Conservation (phyloP, 2,113 vertebrate species). For the Desmodus rotundus region DNA sequence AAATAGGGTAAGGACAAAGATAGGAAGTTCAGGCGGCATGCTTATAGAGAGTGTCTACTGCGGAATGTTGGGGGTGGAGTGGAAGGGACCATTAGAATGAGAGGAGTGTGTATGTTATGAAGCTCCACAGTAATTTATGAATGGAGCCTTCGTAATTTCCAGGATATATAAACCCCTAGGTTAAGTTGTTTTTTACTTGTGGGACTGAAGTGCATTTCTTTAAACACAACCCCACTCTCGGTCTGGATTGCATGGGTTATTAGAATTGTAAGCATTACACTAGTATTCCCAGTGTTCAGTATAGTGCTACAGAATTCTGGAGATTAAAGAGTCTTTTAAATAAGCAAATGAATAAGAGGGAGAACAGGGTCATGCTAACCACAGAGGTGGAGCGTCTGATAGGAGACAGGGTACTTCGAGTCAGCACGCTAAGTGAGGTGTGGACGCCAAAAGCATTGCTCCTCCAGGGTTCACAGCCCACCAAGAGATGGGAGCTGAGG, state of each 20-base stretch:
- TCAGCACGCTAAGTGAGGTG: neutral
- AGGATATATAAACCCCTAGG: neutral
- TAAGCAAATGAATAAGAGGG: neutral
- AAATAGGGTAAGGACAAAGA: slow-evolving; percentile 30
- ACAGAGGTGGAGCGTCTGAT: neutral
- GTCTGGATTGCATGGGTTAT: neutral
- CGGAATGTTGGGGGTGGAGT: neutral
- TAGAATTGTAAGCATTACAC: neutral
- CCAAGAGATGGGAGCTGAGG: slow-evolving; percentile 48
- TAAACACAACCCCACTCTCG: neutral
- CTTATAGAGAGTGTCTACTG: neutral
- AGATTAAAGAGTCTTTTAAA: neutral
- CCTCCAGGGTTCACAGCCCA: neutral
- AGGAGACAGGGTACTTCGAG: neutral
- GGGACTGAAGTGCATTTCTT: neutral
- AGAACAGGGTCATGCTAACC: neutral
- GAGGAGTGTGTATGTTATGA: neutral
- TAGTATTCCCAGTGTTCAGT: neutral
- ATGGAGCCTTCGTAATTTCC: neutral
- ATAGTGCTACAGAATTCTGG: neutral
- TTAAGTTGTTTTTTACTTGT: neutral
- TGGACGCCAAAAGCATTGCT: no score
- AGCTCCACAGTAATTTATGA: neutral
- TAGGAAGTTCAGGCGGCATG: neutral
- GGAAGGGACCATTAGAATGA: neutral